Conservation (phyloP, 2,113 vertebrate genomes). For the Laterallus jamaicensis region DNA sequence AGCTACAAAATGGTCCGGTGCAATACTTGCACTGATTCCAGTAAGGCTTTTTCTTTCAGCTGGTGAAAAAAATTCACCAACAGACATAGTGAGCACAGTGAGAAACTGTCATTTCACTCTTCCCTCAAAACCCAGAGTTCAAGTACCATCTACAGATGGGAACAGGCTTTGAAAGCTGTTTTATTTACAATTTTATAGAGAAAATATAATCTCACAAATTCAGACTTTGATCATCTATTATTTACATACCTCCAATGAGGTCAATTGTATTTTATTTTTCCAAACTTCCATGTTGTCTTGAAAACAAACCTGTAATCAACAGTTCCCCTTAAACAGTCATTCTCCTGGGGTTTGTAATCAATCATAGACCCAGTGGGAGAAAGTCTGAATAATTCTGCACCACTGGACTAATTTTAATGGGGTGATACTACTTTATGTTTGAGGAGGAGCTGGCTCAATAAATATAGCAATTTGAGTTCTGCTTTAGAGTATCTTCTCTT, state of each 20-base stretch:
- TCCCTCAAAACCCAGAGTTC: background rate
- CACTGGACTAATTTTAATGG: background rate
- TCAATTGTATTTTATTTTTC: background rate
- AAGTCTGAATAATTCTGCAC: background rate
- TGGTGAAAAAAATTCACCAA: background rate
- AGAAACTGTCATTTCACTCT: background rate
- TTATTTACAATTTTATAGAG: background rate
- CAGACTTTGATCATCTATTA: background rate
- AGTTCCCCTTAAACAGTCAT: background rate
- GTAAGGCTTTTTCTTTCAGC: background rate
- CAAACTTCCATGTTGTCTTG: background rate
- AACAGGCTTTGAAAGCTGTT: background rate
- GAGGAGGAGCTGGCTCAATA: background rate
- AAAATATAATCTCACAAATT: background rate
- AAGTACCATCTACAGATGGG: background rate
- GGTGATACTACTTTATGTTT: background rate
- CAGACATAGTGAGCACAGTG: background rate
- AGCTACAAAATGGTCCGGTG: background rate
- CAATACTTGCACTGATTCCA: background rate
- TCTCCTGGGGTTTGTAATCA: background rate
- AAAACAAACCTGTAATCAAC: background rate
- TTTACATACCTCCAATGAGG: background rate
- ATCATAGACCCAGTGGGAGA: background rate
- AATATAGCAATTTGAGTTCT: background rate
- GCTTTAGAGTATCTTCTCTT: background rate